Percentiles rank a stretch among this genome's conserved stretches.
phyloP scores from a whole-genome alignment of 2,888 invertebrate genomes.

The Acleris emargana region DNA sequence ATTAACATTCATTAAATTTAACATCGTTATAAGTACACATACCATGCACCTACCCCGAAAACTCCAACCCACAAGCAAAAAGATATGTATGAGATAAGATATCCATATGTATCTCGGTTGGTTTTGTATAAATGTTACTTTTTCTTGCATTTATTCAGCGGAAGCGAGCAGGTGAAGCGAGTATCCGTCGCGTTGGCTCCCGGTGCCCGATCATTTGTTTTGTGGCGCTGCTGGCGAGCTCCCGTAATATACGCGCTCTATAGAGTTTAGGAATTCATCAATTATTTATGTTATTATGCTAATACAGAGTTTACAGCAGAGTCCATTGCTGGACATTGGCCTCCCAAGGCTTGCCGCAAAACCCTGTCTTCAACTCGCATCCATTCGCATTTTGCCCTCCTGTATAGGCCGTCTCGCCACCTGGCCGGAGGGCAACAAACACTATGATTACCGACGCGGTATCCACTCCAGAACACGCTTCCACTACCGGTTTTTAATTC shows the following conservation, averaged over 20 bases:
- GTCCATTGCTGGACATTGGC: no score
- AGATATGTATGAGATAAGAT: constrained; percentile 15
- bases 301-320: no score
- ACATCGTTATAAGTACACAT: neutral
- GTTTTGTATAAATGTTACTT: constrained; percentile 44
- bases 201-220: constrained; percentile 3
- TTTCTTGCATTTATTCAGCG: constrained; percentile 74
- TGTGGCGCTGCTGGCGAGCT: neutral
- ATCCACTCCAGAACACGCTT: no score
- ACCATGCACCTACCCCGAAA: neutral
- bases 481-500: no score
- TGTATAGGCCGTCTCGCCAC: no score
- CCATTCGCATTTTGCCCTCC: no score
- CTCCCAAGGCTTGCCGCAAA: no score
- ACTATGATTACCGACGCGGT: no score
- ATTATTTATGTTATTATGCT: neutral
- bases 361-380: no score
- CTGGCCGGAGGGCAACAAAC: no score
- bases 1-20: no score
- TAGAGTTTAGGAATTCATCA: neutral
- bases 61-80: neutral
- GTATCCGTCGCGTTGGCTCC: constrained; percentile 64
- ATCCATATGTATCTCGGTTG: constrained; percentile 23
- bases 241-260: constrained; percentile 4
- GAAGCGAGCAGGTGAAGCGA: constrained; percentile 77